Evolutionary conservation across 92 coral and sea anemone genomes (phyloP).

Genomic region (Palythoa grandis): DNA sequence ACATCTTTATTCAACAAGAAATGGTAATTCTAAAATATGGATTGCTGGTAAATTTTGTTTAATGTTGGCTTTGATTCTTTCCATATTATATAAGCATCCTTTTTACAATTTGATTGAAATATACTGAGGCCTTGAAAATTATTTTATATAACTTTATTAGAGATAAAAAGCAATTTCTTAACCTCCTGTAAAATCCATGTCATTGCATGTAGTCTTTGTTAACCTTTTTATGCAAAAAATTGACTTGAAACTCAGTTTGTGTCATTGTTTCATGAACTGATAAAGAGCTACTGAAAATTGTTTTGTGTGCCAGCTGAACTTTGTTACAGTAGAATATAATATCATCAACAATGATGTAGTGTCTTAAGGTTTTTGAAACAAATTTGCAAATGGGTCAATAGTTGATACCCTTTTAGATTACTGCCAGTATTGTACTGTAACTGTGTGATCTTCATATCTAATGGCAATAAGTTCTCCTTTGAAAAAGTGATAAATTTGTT

Average conservation of each 20-base stretch:
- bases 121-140: not conserved
- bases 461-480: not conserved
- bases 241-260: not conserved
- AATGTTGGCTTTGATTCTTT: not conserved
- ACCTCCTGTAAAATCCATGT: not conserved
- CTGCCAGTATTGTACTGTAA: not conserved
- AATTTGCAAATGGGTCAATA: conserved; percentile 18
- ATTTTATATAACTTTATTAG: not conserved
- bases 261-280: not conserved
- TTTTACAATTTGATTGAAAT: conserved; percentile 1
- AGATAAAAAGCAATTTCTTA: not conserved
- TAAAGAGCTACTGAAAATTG: not conserved
- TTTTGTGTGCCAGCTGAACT: not conserved
- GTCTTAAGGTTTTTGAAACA: conserved; percentile 4
- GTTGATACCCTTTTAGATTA: not conserved
- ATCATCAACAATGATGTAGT: not conserved
- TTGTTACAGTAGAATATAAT: not conserved
- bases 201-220: not conserved
- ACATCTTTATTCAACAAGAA: not conserved
- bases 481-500: not conserved
- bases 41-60: not conserved
- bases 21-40: not conserved
- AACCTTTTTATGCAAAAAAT: not conserved
- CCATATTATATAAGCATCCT: not conserved
- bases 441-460: conserved; percentile 11